Conservation (phyloP, 2,113 vertebrate genomes). For the Alethe castanea region DNA sequence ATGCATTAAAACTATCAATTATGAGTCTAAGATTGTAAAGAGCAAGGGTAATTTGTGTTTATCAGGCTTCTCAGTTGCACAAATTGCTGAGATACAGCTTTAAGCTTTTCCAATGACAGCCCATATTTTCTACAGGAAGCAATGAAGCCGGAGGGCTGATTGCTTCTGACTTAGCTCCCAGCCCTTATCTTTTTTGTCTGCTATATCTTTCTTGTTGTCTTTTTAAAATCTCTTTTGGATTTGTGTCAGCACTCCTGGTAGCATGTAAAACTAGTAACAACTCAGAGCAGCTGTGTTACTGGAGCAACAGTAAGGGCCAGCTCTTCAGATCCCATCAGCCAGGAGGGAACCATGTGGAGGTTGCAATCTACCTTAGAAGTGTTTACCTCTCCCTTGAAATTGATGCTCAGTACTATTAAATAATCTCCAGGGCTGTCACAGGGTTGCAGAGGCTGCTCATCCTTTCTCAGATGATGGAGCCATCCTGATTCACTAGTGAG, state of each 20-base stretch:
- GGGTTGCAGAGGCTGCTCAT: neutral
- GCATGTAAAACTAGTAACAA: neutral
- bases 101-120: neutral
- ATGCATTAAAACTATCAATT: conserved; percentile 38
- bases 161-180: neutral
- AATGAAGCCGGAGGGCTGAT: neutral
- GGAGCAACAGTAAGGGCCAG: neutral
- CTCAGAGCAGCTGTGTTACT: neutral
- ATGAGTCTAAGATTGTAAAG: neutral
- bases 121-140: neutral
- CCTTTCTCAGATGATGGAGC: neutral
- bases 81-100: conserved; percentile 11
- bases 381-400: neutral
- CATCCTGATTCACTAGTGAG: neutral
- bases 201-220: neutral
- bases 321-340: neutral
- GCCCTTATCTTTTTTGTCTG: neutral
- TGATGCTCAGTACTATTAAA: neutral
- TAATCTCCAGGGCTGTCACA: neutral
- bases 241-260: neutral
- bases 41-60: conserved; percentile 7
- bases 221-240: neutral
- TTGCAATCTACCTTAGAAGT: neutral
- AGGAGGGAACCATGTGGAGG: neutral
- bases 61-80: neutral